Conservation (phyloP, 2,888 invertebrate species). For the Lasioglossum lativentre region DNA sequence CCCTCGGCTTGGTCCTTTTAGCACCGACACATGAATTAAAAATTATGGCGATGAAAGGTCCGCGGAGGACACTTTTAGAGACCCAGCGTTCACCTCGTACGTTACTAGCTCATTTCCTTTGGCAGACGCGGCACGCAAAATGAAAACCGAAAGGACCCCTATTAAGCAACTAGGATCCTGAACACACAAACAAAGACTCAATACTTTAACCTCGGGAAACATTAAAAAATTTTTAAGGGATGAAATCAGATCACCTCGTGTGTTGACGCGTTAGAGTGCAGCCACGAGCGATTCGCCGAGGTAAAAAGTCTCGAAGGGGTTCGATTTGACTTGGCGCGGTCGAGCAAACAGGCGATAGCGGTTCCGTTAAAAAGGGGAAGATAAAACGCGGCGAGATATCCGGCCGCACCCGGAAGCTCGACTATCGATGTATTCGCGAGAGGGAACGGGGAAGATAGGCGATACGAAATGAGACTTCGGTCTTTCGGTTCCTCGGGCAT, state of each 20-base stretch:
- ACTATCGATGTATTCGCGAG: conserved; percentile 59
- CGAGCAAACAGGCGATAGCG: conserved; percentile 20
- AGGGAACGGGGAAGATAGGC: not conserved
- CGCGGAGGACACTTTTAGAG: not conserved
- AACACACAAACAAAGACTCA: not conserved
- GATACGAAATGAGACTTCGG: conserved; percentile 14
- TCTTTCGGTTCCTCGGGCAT: conserved; percentile 39
- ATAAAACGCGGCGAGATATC: conserved; percentile 53
- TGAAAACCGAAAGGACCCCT: not conserved
- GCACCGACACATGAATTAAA: conserved; percentile 36
- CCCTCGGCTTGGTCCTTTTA: conserved; percentile 15
- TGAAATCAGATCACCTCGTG: not conserved
- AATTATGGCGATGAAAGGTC: conserved; percentile 21
- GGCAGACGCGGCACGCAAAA: not conserved
- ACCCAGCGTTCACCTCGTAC: not conserved
- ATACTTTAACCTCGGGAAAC: too few relatives aligned
- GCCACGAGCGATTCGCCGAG: not conserved
- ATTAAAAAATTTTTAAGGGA: too few relatives aligned
- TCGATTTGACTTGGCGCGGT: not conserved
- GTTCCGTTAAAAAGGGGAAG: conserved; percentile 38
- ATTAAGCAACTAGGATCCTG: not conserved
- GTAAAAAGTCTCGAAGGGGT: conserved; percentile 11
- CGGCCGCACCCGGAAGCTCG: conserved; percentile 52
- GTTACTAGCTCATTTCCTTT: not conserved
- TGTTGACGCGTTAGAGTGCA: not conserved